Evolutionary conservation across 2,888 invertebrate genomes (phyloP), one percentile per base, ranked within the genome.

Genomic region (Belgica antarctica): DNA sequence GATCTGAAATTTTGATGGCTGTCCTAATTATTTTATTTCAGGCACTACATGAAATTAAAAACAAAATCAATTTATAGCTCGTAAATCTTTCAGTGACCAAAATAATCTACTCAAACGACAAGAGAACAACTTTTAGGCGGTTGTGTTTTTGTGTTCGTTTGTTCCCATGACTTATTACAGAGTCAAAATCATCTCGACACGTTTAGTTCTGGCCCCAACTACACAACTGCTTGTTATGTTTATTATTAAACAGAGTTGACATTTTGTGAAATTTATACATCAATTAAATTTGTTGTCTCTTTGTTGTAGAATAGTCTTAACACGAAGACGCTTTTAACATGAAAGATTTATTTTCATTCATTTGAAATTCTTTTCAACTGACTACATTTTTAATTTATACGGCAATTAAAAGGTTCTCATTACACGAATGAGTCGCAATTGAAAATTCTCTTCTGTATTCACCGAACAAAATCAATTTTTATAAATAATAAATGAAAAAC

Each of bases 221-320:
- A 4, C 41, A 10, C 3, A 41, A n/a, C 41, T 41, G 41, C 41
- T 5, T 41, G 41, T 41, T 41, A 5, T 41, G 41, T 41, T 63
- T 63, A 41, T 63, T 63, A 63, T 25, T 63, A 31, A 63, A 46
- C 41, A 27, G 46, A 46, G 63, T 63, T 63, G 28, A 63, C 63
- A 63, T 63, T 63, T 41, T 4, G 41, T n/a, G 46, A 63, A 46
- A 63, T 36, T 63, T 63, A 63, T 24, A 10, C 15, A 19, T 12
- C 63, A 63, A 63, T 63, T 63, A 63, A 63, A 28, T 63, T 63
- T 41, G 15, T n/a, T 41, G 41, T 41, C 41, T 63, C 46, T 31
- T 61, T 61, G 61, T 61, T 27, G 15, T 28, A 61, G 31, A 61
- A 61, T 22, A 61, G 27, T 61, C 15, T 41, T 1, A 41, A 41